Base-by-base conservation (phyloP, 2,797 vertebrate genomes). In the Hybognathus amarus region DNA sequence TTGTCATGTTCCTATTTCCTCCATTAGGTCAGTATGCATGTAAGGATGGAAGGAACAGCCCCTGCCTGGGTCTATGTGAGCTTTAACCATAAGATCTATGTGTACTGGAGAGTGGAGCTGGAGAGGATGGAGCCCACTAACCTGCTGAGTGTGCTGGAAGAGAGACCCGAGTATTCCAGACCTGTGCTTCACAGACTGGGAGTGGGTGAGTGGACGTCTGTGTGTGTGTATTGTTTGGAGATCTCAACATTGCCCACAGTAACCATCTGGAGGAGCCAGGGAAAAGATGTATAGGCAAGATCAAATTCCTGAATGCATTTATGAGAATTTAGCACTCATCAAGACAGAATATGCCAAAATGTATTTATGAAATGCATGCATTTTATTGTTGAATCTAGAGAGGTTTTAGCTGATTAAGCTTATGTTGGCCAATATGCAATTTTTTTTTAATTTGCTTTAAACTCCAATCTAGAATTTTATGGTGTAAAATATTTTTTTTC, bases 111-210 rank as follows among this genome's bases (percentile, higher is more conserved):
- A 87, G 97, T 99, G 83, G 93, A 95, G 87, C 94, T 99, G 85
- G 97, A 99, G 91, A 95, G 96, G 64, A 99, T 99, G 96, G 97
- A 99, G 88, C 97, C 98, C 83, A 98, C 96, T 22, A 98, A 97
- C 90, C 93, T 99, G 73, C 56, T 97, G 79, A 95, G 96, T 40
- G 91, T 99, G 27, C 91, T 99, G 87, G 96, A 98, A 71, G 88
- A 94, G 80, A 94, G 95, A 68, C 93, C 96, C 0, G 94, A 96
- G 81, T 98, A 96, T 88, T n/a, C 92, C 11, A 61, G 77, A 17
- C 33, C 94, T 94, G 6, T 94, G 6, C 91, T 99, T 86, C 87
- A 89, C 85, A 80, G 89, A 63, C 94, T 98, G 82, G 95, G 94
- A 80, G 85, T 98, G 66, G 96, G 98, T 99, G 88, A 96, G 97